Evolutionary conservation across 2,113 vertebrate genomes (phyloP).

Genomic region (Malurus alboscapulatus): DNA sequence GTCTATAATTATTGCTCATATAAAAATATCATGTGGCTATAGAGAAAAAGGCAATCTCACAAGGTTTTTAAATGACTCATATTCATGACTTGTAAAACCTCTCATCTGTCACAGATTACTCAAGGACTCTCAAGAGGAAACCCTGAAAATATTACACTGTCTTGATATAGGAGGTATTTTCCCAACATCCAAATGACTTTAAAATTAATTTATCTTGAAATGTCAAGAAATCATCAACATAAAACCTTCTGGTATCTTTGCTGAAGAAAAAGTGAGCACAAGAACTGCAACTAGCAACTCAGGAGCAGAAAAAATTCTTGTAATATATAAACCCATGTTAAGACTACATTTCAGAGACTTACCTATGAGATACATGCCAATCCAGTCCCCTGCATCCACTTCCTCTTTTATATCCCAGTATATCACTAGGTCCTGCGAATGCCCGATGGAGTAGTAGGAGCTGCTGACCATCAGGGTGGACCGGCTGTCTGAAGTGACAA

Average conservation of each 20-base stretch:
- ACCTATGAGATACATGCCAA: conserved; percentile 97
- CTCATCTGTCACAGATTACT: conserved; percentile 20
- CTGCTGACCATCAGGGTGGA: conserved; percentile 92
- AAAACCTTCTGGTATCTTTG: background rate
- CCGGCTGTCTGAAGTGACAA: conserved; percentile 90
- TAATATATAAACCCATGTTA: background rate
- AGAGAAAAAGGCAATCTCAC: background rate
- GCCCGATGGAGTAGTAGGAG: conserved; percentile 89
- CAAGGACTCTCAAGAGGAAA: background rate
- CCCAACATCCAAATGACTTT: background rate
- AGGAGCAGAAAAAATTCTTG: background rate
- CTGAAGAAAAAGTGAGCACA: background rate
- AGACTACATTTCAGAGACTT: conserved; percentile 44
- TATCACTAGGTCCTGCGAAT: conserved; percentile 88
- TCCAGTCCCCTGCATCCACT: conserved; percentile 97
- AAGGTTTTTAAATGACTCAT: conserved; percentile 2
- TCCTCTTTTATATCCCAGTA: conserved; percentile 98
- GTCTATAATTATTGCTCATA: conserved; percentile 9
- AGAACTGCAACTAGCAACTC: background rate
- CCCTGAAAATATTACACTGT: background rate
- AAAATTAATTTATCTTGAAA: background rate
- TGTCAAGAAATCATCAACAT: background rate
- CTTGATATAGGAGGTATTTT: background rate
- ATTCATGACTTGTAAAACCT: conserved; percentile 21
- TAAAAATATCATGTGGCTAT: conserved; percentile 9